A percentile compares a stretch with the other conserved stretches of the same genome.
Conservation (phyloP, 2,797 vertebrate genomes). For the Phoxinus dragarum region DNA sequence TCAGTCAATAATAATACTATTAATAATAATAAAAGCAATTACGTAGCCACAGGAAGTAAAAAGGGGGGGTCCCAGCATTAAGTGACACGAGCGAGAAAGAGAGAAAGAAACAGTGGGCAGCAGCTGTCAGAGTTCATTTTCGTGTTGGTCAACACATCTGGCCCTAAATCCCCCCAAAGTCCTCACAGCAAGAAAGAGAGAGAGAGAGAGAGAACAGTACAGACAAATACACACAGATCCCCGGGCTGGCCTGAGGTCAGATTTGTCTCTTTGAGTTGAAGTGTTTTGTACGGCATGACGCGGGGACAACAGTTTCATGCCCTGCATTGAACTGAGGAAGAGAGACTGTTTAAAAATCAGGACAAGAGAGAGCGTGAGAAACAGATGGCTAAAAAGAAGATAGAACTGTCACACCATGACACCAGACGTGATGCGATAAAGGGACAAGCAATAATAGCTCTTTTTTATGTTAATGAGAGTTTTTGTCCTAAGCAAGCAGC, state of each 20-base stretch:
- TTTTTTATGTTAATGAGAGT: not conserved
- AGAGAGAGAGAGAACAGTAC: not conserved
- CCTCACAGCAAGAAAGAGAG: constrained; percentile 51
- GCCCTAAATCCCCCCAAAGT: constrained; percentile 65
- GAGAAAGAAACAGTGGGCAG: constrained; percentile 52
- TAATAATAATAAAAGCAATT: not conserved
- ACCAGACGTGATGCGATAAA: not conserved
- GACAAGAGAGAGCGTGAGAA: not conserved
- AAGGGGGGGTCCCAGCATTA: constrained; percentile 43
- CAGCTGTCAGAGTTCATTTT: constrained; percentile 80
- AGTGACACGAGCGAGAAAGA: constrained; percentile 49
- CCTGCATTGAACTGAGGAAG: constrained; percentile 11
- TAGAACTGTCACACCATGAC: not conserved
- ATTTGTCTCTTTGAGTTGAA: constrained; percentile 31
- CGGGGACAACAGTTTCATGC: constrained; percentile 19
- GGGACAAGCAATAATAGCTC: constrained; percentile 8
- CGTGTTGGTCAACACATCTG: constrained; percentile 73
- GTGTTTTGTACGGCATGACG: not conserved
- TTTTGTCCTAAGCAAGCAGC: not conserved
- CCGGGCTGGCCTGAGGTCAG: constrained; percentile 57
- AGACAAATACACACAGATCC: constrained; percentile 45
- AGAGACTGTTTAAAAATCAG: constrained; percentile 12
- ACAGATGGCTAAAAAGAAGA: constrained; percentile 18
- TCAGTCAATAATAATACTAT: not conserved
- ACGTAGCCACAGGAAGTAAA: constrained; percentile 48